A percentile compares a stretch with the other conserved stretches of the same genome.
These are phyloP conservation scores for Eulemur rubriventer DNA, from an alignment of 2,797 vertebrate genomes.

Conservation along the genomic window DNA sequence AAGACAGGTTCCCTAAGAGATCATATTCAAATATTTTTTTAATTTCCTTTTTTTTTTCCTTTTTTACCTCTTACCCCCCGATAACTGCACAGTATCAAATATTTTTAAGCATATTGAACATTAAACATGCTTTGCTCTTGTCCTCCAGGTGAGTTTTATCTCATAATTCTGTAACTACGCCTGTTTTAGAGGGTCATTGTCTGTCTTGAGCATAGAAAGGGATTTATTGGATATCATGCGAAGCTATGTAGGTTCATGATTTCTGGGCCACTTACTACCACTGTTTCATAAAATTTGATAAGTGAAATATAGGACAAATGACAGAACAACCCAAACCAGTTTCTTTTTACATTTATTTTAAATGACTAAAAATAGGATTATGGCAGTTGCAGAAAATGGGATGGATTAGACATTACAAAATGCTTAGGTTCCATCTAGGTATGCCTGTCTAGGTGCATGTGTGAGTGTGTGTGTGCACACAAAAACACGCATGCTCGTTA, in stretches of 20 bases:
- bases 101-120: background rate
- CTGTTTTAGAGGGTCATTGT: no score
- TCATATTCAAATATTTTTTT: background rate
- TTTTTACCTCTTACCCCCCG: no score
- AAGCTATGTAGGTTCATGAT: no score
- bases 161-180: background rate
- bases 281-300: background rate
- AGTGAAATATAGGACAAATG: background rate
- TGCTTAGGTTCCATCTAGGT: rapidly evolving
- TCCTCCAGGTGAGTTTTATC: no score
- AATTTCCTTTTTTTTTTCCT: no score
- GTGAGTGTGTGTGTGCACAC: rapidly evolving
- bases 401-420: background rate
- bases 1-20: background rate
- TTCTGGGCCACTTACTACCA: background rate
- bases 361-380: background rate
- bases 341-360: background rate
- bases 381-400: no score
- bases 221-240: no score
- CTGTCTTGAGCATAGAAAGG: background rate
- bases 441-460: rapidly evolving
- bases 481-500: background rate
- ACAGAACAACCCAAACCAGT: no score
- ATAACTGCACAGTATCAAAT: no score
- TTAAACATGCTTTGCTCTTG: no score